phyloP scores from a whole-genome alignment of 2,797 vertebrate genomes.

The Halcyon smyrnensis region DNA sequence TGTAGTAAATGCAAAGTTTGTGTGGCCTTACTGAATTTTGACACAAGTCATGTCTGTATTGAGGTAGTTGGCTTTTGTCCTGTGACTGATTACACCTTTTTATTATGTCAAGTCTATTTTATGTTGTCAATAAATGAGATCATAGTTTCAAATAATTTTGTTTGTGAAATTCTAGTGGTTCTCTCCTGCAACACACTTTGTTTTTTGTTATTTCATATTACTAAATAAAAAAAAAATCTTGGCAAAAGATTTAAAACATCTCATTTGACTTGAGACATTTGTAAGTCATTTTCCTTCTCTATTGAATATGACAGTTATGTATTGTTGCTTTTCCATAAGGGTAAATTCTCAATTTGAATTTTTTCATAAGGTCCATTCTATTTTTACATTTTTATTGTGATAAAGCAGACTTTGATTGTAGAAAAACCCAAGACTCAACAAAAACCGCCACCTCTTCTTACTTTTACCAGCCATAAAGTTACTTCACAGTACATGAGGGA shows the following conservation, averaged over 20 bases:
- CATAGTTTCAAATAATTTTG: background rate
- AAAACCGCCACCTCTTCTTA: rapidly evolving
- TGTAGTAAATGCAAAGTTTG: background rate
- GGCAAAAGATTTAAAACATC: background rate
- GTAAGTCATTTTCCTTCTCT: background rate
- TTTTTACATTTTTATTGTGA: background rate
- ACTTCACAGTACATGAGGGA: background rate
- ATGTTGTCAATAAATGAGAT: background rate
- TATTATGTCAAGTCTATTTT: background rate
- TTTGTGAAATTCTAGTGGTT: background rate
- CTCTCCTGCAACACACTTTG: background rate
- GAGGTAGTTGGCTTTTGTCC: background rate
- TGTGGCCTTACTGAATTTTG: background rate
- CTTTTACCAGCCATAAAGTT: background rate
- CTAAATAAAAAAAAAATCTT: background rate
- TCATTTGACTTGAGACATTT: background rate
- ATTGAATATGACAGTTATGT: background rate
- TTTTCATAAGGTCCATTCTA: background rate
- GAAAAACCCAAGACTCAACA: background rate
- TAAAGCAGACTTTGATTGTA: background rate
- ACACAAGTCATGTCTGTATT: background rate
- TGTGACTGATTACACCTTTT: rapidly evolving
- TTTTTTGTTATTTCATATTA: background rate
- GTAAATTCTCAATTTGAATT: background rate
- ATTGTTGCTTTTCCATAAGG: background rate